These are phyloP conservation scores for Himalopsyche tibetana DNA, from an alignment of 2,888 invertebrate species.

Conservation along the genomic window DNA sequence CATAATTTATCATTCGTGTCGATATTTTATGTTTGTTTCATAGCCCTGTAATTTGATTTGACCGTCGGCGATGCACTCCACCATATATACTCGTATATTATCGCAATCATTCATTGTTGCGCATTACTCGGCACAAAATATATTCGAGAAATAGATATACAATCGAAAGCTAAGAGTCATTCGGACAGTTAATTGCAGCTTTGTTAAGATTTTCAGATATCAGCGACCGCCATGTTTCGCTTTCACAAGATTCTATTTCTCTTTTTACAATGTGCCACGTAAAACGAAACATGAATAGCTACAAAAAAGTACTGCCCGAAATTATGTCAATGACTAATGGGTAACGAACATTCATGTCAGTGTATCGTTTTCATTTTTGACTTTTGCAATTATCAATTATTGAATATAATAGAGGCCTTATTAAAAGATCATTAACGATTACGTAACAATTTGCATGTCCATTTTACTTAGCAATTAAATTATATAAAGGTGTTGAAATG, in stretches of 20 bases:
- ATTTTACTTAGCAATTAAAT: too few relatives aligned
- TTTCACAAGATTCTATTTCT: neutral
- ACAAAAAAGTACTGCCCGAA: neutral
- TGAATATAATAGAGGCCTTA: neutral
- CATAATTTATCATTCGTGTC: neutral
- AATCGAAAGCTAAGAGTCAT: conserved; percentile 38
- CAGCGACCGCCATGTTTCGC: neutral
- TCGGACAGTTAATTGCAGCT: conserved; percentile 34
- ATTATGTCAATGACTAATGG: conserved; percentile 1
- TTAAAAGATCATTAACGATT: conserved; percentile 2
- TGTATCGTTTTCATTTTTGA: conserved; percentile 7
- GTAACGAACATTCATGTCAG: conserved; percentile 7
- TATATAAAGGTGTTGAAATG: too few relatives aligned
- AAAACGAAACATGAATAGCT: neutral
- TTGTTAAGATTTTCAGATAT: conserved; percentile 32
- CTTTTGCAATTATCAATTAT: conserved; percentile 23
- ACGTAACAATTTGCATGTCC: neutral
- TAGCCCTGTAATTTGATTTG: conserved; percentile 20
- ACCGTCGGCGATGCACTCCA: neutral
- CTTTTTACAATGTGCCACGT: too few relatives aligned
- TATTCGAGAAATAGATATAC: conserved; percentile 11
- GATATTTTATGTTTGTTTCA: neutral
- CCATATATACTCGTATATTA: neutral
- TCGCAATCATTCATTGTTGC: conserved; percentile 11
- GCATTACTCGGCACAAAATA: conserved; percentile 19